Evolutionary conservation across 2,113 vertebrate genomes (phyloP).

Genomic region (Trogon surrucura): DNA sequence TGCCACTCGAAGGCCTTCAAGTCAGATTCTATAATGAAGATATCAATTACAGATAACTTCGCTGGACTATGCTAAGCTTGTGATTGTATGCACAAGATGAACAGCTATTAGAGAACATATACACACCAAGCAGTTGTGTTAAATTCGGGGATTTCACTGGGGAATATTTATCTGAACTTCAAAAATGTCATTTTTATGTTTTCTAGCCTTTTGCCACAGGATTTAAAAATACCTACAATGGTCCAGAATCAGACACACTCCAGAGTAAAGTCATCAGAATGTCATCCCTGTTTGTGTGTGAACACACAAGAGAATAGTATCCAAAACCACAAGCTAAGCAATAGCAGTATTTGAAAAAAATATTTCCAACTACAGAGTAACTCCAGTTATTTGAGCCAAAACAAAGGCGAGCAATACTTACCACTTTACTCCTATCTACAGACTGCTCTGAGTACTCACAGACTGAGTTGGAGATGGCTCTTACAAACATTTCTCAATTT

Average conservation of each 20-base stretch:
- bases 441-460: background rate
- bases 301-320: background rate
- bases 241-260: background rate
- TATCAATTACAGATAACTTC: background rate
- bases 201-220: background rate
- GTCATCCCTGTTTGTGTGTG: background rate
- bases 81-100: background rate
- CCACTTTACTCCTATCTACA: background rate
- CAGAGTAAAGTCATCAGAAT: background rate
- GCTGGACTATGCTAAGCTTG: background rate
- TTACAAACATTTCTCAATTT: background rate
- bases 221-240: background rate
- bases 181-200: background rate
- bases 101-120: background rate
- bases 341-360: background rate
- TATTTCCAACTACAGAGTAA: background rate
- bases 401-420: background rate
- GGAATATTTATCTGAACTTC: background rate
- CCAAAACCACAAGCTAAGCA: background rate
- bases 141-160: background rate
- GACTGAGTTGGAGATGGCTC: background rate
- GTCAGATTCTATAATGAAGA: background rate
- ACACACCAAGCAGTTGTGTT: background rate
- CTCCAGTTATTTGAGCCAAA: background rate
- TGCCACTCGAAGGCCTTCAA: background rate